Percentiles rank a stretch among this genome's conserved stretches.
These are phyloP conservation scores for Terebella lapidaria DNA, from an alignment of 2,888 invertebrate genomes.

Conservation along the genomic window DNA sequence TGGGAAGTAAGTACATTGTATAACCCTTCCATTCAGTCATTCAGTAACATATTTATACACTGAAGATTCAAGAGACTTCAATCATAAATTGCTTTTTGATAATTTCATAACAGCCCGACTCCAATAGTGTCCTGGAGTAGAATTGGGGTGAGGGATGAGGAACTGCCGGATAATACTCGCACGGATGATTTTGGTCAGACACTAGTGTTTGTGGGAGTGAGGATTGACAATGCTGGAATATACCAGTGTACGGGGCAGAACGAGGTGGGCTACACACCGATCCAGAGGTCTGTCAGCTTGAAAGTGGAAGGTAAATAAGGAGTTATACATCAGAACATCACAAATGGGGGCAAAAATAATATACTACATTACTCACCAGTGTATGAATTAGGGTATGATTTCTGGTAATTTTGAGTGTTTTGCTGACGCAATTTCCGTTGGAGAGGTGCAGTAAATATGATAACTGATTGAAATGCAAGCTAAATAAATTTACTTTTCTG, in stretches of 20 bases:
- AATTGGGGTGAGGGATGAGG: slow-evolving; percentile 60
- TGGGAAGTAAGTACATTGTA: slow-evolving; percentile 67
- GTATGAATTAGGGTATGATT: no score
- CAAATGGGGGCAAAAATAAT: no score
- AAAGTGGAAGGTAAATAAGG: slow-evolving; percentile 48
- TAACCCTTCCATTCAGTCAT: no score
- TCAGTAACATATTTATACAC: no score
- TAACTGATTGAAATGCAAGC: no score
- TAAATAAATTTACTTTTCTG: no score
- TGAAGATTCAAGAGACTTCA: neutral
- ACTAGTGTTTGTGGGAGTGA: slow-evolving; percentile 55
- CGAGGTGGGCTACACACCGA: slow-evolving; percentile 30
- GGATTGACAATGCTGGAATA: slow-evolving; percentile 73
- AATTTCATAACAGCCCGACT: slow-evolving; percentile 60
- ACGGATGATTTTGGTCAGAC: slow-evolving; percentile 76
- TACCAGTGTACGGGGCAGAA: slow-evolving; percentile 73
- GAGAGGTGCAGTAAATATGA: no score
- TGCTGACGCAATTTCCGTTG: no score
- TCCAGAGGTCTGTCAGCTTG: slow-evolving; percentile 47
- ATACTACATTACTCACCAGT: no score
- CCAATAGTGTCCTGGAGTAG: slow-evolving; percentile 92
- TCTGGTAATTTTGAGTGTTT: no score
- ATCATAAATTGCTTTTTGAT: neutral
- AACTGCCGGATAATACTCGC: slow-evolving; percentile 54
- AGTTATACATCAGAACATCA: no score